Conservation (phyloP, 2,888 invertebrate genomes). For the Crematogaster levior region DNA sequence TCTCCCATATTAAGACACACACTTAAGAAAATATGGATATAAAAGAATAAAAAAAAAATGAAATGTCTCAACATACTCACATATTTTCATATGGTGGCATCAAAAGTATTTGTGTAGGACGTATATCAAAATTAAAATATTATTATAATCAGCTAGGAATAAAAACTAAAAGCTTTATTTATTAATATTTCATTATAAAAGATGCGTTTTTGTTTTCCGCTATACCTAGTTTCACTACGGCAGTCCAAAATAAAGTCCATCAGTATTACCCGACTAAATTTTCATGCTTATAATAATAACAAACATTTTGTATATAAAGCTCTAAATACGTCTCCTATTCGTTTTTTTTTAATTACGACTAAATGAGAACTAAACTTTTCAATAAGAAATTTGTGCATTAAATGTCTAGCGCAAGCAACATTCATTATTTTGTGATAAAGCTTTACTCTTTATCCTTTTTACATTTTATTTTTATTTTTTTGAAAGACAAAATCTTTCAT, state of each 20-base stretch:
- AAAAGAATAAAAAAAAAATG: conserved; percentile 61
- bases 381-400: conserved; percentile 63
- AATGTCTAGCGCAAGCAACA: conserved; percentile 43
- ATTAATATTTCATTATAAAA: conserved; percentile 73
- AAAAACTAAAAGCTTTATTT: conserved; percentile 70
- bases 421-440: conserved; percentile 25
- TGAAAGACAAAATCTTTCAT: not conserved
- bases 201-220: conserved; percentile 60
- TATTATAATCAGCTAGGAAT: conserved; percentile 68
- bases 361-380: conserved; percentile 54
- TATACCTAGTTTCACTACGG: conserved; percentile 53
- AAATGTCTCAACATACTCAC: conserved; percentile 61
- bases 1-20: conserved; percentile 39
- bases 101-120: conserved; percentile 66
- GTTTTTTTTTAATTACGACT: conserved; percentile 21
- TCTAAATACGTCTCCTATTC: conserved; percentile 57
- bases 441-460: not conserved
- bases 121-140: conserved; percentile 73
- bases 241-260: conserved; percentile 65
- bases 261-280: conserved; percentile 66
- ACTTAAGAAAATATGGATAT: conserved; percentile 67
- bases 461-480: not conserved
- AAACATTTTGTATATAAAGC: conserved; percentile 64
- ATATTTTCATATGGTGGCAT: conserved; percentile 58
- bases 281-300: conserved; percentile 60